These are phyloP conservation scores for Mactromeris polynyma DNA, from an alignment of 2,888 invertebrate species.

Conservation along the genomic window DNA sequence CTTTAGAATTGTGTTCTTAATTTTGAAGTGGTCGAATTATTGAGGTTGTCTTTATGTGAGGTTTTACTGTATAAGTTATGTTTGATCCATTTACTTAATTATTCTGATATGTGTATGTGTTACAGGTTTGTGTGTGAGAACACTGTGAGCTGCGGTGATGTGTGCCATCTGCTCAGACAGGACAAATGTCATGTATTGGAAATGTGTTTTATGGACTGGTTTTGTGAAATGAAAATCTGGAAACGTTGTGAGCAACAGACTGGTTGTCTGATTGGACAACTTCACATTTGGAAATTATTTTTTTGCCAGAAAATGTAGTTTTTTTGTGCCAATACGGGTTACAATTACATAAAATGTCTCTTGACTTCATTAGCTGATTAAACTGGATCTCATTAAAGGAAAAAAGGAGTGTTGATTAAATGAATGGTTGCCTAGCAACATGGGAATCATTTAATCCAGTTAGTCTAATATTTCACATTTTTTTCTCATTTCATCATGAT, in stretches of 20 bases:
- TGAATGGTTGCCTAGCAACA: not conserved
- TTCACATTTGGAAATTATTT: not conserved
- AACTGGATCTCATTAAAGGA: not conserved
- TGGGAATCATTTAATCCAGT: not conserved
- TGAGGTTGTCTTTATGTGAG: too few species aligned
- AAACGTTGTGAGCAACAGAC: not conserved
- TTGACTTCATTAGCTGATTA: not conserved
- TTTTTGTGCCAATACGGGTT: conserved; percentile 8
- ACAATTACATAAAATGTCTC: not conserved
- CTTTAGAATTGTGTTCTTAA: too few species aligned
- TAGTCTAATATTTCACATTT: not conserved
- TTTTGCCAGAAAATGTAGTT: not conserved
- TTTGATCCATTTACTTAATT: not conserved
- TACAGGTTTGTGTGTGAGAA: not conserved
- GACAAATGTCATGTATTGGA: not conserved
- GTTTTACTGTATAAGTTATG: not conserved
- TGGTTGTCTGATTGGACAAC: not conserved
- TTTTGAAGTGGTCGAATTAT: too few species aligned
- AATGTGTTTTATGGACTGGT: not conserved
- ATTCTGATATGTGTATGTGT: not conserved
- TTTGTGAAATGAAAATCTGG: not conserved
- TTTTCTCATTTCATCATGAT: too few species aligned
- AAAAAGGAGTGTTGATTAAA: not conserved
- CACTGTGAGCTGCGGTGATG: not conserved
- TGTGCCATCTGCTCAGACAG: not conserved